These are phyloP conservation scores for Coranthus polyacanthus DNA, from an alignment of 2,797 vertebrate genomes.

Conservation along the genomic window DNA sequence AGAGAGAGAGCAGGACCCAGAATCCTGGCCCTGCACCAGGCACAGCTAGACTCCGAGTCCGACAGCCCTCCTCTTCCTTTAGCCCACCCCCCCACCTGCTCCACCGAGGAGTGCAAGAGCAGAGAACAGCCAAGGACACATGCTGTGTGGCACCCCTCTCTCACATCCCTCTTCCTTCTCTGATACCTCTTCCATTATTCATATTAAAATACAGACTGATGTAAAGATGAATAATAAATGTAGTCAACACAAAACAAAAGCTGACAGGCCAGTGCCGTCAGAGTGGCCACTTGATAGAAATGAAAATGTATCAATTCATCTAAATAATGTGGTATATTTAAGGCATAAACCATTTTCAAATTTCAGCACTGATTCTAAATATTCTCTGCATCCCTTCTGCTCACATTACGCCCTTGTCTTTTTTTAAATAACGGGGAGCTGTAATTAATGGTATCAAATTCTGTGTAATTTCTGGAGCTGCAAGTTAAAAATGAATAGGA, in stretches of 20 bases:
- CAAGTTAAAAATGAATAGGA: slow-evolving; percentile 1
- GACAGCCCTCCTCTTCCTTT: slow-evolving; percentile 51
- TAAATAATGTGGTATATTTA: slow-evolving; percentile 37
- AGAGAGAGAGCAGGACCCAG: slow-evolving; percentile 62
- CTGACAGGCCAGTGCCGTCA: slow-evolving; percentile 73
- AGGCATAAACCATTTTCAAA: slow-evolving; percentile 36
- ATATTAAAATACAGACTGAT: slow-evolving; percentile 88
- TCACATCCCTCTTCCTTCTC: slow-evolving; percentile 83
- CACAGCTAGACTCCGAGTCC: slow-evolving; percentile 62
- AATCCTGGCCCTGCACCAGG: slow-evolving; percentile 66
- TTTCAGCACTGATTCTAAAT: slow-evolving; percentile 7
- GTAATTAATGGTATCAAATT: not conserved
- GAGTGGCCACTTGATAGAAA: slow-evolving; percentile 75
- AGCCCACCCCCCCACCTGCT: slow-evolving; percentile 59
- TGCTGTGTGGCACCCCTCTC: slow-evolving; percentile 82
- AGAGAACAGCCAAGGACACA: slow-evolving; percentile 82
- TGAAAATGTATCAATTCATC: slow-evolving; percentile 54
- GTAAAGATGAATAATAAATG: slow-evolving; percentile 89
- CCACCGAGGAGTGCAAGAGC: slow-evolving; percentile 71
- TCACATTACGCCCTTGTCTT: not conserved
- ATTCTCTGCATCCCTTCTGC: slow-evolving; percentile 3
- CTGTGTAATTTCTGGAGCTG: not conserved
- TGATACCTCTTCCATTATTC: slow-evolving; percentile 89
- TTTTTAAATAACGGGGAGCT: not conserved
- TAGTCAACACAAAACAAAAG: slow-evolving; percentile 87